Evolutionary conservation across 2,113 vertebrate genomes (phyloP).

Genomic region (Scalopus aquaticus): DNA sequence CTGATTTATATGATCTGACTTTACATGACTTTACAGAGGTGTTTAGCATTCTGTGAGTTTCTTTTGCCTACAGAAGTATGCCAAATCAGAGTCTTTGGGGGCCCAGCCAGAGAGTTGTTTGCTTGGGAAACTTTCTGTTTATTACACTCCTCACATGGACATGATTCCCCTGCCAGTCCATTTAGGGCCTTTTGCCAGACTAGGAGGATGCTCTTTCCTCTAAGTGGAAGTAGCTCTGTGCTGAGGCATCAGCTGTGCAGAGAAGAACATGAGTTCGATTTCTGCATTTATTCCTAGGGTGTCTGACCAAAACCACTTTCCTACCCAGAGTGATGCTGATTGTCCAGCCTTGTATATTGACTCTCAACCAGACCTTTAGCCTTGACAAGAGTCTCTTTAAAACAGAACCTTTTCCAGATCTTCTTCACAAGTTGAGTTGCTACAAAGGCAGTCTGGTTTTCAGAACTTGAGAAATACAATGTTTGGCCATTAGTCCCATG

Average conservation of each 20-base stretch:
- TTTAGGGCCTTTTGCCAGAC: constrained; percentile 17
- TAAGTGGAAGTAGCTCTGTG: not conserved
- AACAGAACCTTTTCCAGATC: not conserved
- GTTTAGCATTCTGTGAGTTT: not conserved
- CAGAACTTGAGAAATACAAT: not conserved
- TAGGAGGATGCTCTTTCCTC: constrained; percentile 11
- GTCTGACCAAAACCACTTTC: not conserved
- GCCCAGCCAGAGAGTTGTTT: not conserved
- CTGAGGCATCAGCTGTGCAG: not conserved
- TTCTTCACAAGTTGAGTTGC: not conserved
- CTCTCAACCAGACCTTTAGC: not conserved
- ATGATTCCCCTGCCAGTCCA: not conserved
- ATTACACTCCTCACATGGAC: not conserved
- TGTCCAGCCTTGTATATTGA: not conserved
- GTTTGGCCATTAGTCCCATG: not conserved
- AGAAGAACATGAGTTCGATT: not conserved
- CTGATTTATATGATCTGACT: not conserved
- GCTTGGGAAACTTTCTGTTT: not conserved
- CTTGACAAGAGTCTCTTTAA: not conserved
- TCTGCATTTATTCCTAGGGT: not conserved
- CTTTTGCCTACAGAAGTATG: constrained; percentile 6
- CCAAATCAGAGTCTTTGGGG: not conserved
- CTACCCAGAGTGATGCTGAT: not conserved
- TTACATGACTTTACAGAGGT: not conserved
- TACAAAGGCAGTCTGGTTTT: not conserved